Evolutionary conservation across 2,888 invertebrate species (phyloP).

Genomic region (Alentia gelatinosa): DNA sequence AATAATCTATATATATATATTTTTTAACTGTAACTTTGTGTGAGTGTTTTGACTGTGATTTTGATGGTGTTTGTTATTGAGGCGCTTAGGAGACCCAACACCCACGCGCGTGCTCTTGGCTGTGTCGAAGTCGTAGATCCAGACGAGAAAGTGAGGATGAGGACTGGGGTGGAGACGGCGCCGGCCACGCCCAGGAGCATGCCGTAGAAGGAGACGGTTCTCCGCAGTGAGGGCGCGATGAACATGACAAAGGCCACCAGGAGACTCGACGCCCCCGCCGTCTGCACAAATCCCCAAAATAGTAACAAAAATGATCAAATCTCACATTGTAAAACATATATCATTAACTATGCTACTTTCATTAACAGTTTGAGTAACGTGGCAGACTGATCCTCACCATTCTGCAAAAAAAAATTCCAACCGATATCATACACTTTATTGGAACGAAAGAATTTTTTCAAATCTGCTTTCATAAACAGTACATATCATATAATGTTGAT

Average conservation of each 20-base stretch:
- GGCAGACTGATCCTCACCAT: no score
- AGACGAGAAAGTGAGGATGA: slow-evolving; percentile 56
- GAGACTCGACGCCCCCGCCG: slow-evolving; percentile 47
- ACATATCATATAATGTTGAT: not conserved
- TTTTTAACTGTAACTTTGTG: no score
- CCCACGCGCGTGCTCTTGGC: slow-evolving; percentile 26
- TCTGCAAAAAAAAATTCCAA: no score
- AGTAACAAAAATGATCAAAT: not conserved
- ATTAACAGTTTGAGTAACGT: not conserved
- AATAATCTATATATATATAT: no score
- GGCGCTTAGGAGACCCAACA: no score
- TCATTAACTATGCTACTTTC: not conserved
- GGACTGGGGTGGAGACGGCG: slow-evolving; percentile 55
- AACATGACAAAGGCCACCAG: slow-evolving; percentile 54
- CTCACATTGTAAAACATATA: not conserved
- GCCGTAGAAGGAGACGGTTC: slow-evolving; percentile 23
- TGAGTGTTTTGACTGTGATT: no score
- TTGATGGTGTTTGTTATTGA: no score
- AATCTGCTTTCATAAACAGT: not conserved
- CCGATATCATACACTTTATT: no score
- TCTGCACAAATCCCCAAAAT: slow-evolving; percentile 42
- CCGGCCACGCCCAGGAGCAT: slow-evolving; percentile 53
- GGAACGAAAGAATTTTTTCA: no score
- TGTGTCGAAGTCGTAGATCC: slow-evolving; percentile 55
- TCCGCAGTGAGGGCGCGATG: slow-evolving; percentile 17